These are phyloP conservation scores for Upupa epops DNA, from an alignment of 2,113 vertebrate genomes.

Conservation along the genomic window DNA sequence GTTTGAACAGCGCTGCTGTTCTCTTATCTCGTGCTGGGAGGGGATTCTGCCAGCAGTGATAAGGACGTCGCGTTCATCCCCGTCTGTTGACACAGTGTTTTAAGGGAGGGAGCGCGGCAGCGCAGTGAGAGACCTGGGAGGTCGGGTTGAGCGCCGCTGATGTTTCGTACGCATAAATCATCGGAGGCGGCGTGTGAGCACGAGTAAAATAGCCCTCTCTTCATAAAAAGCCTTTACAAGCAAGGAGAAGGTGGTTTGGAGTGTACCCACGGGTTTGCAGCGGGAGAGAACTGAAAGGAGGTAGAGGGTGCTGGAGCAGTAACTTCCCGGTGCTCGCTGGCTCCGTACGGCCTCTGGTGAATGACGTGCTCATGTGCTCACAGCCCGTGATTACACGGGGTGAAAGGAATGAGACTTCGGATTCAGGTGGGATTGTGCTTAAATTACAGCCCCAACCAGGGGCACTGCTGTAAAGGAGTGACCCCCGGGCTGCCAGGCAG, in stretches of 20 bases:
- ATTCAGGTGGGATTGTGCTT: constrained; percentile 18
- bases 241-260: neutral
- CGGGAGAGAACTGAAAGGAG: neutral
- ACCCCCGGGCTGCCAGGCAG: constrained; percentile 30
- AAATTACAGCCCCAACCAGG: neutral
- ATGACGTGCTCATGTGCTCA: constrained; percentile 49
- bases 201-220: constrained; percentile 5
- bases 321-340: neutral
- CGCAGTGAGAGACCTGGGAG: neutral
- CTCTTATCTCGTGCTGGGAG: neutral
- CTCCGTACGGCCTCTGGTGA: constrained; percentile 50
- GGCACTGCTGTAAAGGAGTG: neutral
- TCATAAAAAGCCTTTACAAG: constrained; percentile 17
- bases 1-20: constrained; percentile 25
- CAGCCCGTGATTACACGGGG: constrained; percentile 42
- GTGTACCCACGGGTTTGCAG: neutral
- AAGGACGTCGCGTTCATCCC: constrained; percentile 66
- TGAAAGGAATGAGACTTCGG: constrained; percentile 28
- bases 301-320: neutral
- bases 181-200: constrained; percentile 5
- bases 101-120: constrained; percentile 23
- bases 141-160: neutral
- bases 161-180: constrained; percentile 53
- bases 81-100: constrained; percentile 56
- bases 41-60: constrained; percentile 50